Evolutionary conservation across 92 coral and sea anemone species (phyloP), one percentile per base, ranked within the genome.

Genomic region (Palythoa heliodiscus): DNA sequence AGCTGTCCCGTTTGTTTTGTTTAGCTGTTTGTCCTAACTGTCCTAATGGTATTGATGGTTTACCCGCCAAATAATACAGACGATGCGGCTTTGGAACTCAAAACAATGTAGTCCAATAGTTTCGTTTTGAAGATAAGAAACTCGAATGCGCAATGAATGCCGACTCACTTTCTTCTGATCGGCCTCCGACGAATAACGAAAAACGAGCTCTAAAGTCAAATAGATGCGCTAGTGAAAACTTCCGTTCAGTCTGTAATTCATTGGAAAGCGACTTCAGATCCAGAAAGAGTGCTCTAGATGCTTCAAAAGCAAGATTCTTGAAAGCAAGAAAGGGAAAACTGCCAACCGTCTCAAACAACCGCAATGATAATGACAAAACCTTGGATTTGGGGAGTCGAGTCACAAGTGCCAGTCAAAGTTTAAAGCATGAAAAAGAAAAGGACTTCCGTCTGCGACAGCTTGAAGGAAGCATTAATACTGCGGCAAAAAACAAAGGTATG

Each of bases 121-220:
- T 69, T 69, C 73, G 14, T 35, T 69, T 69, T 24, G 14, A 69
- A 69, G 23, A 69, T 16, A 24, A 69, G 37, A 75, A 37, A 23
- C 64, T 50, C 2, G 7, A 43, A 43, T 7, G 57, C 39, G n/a
- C 50, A 8, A 75, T 75, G 79, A 61, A 75, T 6, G 64, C 64
- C 17, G 60, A 20, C 43, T 5, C n/a, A 5, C 79, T 75, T 75
- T 23, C 61, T 50, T 20, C 79, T 11, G 79, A 13, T 52, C 40
- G 79, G n/a, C 40, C 20, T 50, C 60, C 79, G 2, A 75, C 79
- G 5, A 75, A 75, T 13, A 75, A 75, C 79, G 79, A 75, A 75
- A 52, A 22, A 25, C 47, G 79, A 75, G 79, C 79, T 12, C 61
- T 75, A 0, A 52, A 75, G 79, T 37, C 64, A 5, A 75, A 75